Base-by-base conservation (phyloP, 2,888 invertebrate genomes). In the Salticus scenicus region DNA sequence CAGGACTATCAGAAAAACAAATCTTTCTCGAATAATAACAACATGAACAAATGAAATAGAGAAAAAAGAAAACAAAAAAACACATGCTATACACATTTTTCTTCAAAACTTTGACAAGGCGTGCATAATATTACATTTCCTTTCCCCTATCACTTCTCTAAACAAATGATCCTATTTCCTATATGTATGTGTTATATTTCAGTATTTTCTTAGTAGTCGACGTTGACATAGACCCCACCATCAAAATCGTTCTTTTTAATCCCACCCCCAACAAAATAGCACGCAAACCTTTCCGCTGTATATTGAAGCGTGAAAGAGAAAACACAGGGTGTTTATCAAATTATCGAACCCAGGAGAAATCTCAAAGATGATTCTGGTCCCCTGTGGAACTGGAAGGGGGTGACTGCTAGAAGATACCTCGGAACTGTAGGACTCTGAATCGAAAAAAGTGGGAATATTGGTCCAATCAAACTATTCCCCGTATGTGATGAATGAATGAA, bases 281-380 rank as follows among this genome's bases (percentile, higher is more conserved):
- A 67, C 33, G 67, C 31, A 33, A 67, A n/a, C 33, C 37, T 37
- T 20, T 67, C 67, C 33, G n/a, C 31, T 0, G 67, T 20, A 67
- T 37, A 20, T 12, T 17, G 75, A 42, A 82, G 75, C 75, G 63
- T 51, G 78, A 78, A 79, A 64, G 63, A 71, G 82, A 83, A 64
- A 83, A 66, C 71, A 71, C 72, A 66, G 76, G 76, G 76, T 76
- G 64, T 67, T 83, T 83, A 83, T 83, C 83, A 83, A 83, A 83
- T 83, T 83, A 83, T 83, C 76, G 83, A 83, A 67, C 83, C 83
- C 83, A 17, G 42, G 76, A 83, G 83, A 83, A 83, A 76, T 77
- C 83, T 77, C 83, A 77, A 72, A 83, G 83, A 83, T 83, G 83
- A 83, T 71, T 64, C 76, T 76, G 73, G 12, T 30, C 66, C 70